phyloP scores from a whole-genome alignment of 2,113 vertebrate genomes.

The Pomatostomus ruficeps region DNA sequence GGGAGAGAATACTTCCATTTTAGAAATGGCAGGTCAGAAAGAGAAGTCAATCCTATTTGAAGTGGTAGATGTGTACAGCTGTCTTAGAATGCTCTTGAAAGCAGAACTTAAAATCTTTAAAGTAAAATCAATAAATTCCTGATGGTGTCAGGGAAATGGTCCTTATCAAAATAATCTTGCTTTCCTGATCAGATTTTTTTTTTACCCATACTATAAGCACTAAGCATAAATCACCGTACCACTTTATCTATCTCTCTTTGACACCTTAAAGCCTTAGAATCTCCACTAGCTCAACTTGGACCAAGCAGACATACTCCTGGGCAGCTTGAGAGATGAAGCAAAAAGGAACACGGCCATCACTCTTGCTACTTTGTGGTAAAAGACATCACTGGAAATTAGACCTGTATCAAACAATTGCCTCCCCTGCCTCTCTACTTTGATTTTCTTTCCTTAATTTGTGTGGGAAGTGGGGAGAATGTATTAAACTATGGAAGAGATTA shows the following conservation, averaged over 20 bases:
- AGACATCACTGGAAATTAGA: not conserved
- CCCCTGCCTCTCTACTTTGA: not conserved
- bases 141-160: not conserved
- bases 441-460: constrained; percentile 1
- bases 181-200: not conserved
- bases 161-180: not conserved
- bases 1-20: not conserved
- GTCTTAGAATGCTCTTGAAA: not conserved
- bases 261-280: not conserved
- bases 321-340: not conserved
- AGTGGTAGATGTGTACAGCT: not conserved
- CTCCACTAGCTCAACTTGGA: not conserved
- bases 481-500: not conserved
- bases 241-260: not conserved
- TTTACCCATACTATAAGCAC: not conserved
- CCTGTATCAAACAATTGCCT: not conserved
- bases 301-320: not conserved
- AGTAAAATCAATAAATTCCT: not conserved
- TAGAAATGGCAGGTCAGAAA: not conserved
- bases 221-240: not conserved
- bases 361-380: not conserved
- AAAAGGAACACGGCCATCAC: not conserved
- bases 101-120: not conserved
- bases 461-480: not conserved
- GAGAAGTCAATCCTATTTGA: not conserved